phyloP scores from a whole-genome alignment of 2,888 invertebrate genomes.

The Hypercompe scribonia region DNA sequence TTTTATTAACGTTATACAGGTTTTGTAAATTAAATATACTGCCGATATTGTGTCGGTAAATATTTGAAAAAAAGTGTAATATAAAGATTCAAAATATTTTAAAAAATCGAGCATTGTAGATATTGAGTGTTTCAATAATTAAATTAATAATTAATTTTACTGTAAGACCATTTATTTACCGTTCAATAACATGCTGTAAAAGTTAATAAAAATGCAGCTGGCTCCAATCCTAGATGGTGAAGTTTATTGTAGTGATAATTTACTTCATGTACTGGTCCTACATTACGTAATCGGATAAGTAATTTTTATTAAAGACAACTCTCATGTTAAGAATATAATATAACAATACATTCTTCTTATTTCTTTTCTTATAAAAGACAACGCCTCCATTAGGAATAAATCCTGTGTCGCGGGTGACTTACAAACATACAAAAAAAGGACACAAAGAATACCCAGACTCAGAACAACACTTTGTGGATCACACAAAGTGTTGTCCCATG shows the following conservation, averaged over 20 bases:
- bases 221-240: constrained; percentile 25
- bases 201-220: constrained; percentile 35
- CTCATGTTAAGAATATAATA: too few relatives aligned
- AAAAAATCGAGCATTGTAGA: constrained; percentile 26
- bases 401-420: too few relatives aligned
- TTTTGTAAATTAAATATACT: neutral
- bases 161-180: constrained; percentile 37
- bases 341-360: too few relatives aligned
- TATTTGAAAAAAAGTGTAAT: neutral
- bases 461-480: too few relatives aligned
- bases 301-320: too few relatives aligned
- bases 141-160: constrained; percentile 22
- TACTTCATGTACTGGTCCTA: constrained; percentile 9
- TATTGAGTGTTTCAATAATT: constrained; percentile 35
- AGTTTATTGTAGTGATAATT: constrained; percentile 21
- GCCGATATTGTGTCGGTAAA: neutral
- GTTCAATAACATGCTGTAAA: constrained; percentile 33
- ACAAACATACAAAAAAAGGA: too few relatives aligned
- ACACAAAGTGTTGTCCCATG: too few relatives aligned
- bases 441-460: too few relatives aligned
- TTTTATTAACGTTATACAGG: neutral
- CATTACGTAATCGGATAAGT: too few relatives aligned
- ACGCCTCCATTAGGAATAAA: too few relatives aligned
- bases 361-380: too few relatives aligned
- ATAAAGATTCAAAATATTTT: constrained; percentile 1